phyloP scores from a whole-genome alignment of 1,140 invertebrate species.

The Drosophila subpulchrella region DNA sequence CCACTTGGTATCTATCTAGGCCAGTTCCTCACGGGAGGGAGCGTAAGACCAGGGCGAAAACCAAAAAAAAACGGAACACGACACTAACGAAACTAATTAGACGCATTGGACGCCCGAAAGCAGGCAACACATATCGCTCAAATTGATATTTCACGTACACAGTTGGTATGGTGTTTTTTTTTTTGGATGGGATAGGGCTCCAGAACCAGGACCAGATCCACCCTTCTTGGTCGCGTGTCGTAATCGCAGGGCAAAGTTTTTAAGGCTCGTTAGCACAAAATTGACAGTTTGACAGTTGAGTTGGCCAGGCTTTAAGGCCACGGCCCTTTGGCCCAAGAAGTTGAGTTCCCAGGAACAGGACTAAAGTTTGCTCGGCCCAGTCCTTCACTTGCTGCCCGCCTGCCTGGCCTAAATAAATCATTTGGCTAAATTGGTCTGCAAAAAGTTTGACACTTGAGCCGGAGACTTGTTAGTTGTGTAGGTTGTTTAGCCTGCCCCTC shows the following conservation, averaged over 20 bases:
- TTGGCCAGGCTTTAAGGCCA: conserved; percentile 81
- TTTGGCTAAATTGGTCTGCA: conserved; percentile 82
- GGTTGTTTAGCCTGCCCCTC: conserved; percentile 34
- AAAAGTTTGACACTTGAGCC: conserved; percentile 81
- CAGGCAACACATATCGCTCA: conserved; percentile 67
- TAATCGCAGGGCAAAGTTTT: conserved; percentile 69
- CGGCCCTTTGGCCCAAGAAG: conserved; percentile 51
- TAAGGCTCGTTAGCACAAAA: conserved; percentile 83
- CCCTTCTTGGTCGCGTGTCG: conserved; percentile 33
- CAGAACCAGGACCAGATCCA: not conserved
- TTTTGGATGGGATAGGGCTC: no score
- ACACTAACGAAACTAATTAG: conserved; percentile 82
- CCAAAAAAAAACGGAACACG: conserved; percentile 47
- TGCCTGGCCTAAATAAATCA: conserved; percentile 80
- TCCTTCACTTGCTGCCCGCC: conserved; percentile 19
- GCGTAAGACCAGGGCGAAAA: conserved; percentile 10
- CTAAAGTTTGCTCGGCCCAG: conserved; percentile 18
- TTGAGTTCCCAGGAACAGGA: not conserved
- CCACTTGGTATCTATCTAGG: conserved; percentile 65
- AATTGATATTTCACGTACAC: conserved; percentile 76
- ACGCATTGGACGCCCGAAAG: conserved; percentile 66
- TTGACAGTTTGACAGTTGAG: conserved; percentile 84
- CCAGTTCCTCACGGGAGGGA: conserved; percentile 40
- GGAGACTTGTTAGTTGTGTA: conserved; percentile 75
- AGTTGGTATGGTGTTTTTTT: conserved; percentile 1